Percentiles rank a stretch among this genome's conserved stretches.
Conservation (phyloP, 2,113 vertebrate species). For the Gavia stellata region DNA sequence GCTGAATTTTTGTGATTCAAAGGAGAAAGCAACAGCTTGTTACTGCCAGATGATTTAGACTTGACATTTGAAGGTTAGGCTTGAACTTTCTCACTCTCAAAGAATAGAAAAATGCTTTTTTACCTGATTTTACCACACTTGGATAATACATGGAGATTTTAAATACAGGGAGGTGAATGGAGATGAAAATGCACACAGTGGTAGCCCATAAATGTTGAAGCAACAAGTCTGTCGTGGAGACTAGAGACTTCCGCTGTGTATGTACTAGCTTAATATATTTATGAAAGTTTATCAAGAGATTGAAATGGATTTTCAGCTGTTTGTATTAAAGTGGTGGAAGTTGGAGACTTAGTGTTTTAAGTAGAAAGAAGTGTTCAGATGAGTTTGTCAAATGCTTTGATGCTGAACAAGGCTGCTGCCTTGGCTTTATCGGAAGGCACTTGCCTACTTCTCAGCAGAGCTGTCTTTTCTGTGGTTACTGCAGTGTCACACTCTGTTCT, state of each 20-base stretch:
- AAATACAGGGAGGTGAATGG: not conserved
- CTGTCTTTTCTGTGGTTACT: not conserved
- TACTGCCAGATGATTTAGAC: not conserved
- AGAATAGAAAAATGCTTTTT: not conserved
- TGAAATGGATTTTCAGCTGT: not conserved
- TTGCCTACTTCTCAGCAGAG: not conserved
- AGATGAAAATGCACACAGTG: not conserved
- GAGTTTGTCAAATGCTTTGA: not conserved
- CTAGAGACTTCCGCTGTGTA: not conserved
- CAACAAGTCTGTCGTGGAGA: not conserved
- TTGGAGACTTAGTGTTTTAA: not conserved
- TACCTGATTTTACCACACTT: not conserved
- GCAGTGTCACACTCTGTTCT: not conserved
- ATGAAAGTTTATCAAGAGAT: not conserved
- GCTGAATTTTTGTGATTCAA: not conserved
- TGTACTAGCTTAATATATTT: not conserved
- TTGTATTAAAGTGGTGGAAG: not conserved
- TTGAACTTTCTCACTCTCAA: not conserved
- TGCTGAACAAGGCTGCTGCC: not conserved
- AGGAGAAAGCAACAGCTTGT: not conserved
- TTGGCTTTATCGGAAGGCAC: not conserved
- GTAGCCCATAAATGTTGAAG: not conserved
- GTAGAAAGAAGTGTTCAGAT: not conserved
- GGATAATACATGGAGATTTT: not conserved
- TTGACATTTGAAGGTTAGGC: not conserved